A percentile compares a stretch with the other conserved stretches of the same genome.
Conservation (phyloP, 2,113 vertebrate species). For the Ancistrus triradiatus region DNA sequence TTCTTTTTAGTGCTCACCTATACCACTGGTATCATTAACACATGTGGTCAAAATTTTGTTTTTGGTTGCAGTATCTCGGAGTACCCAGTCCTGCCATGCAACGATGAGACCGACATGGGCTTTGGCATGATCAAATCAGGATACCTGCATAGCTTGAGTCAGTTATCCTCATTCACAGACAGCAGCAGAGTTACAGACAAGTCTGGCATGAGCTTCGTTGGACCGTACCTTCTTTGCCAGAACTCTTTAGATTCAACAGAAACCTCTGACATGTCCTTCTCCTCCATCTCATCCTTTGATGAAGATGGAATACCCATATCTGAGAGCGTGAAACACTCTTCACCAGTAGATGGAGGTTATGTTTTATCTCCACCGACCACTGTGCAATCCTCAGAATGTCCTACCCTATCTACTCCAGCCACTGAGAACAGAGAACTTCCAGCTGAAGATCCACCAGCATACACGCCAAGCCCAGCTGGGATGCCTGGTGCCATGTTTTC, state of each 20-base stretch:
- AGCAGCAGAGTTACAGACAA: conserved; percentile 14
- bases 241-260: conserved; percentile 10
- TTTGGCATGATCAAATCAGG: not conserved
- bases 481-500: conserved; percentile 11
- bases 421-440: not conserved
- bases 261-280: not conserved
- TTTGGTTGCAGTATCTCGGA: conserved; percentile 18
- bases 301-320: not conserved
- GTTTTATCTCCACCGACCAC: conserved; percentile 11
- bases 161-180: not conserved
- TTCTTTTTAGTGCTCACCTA: too few relatives aligned
- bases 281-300: not conserved
- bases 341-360: conserved; percentile 16
- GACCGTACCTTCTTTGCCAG: conserved; percentile 39
- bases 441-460: conserved; percentile 21
- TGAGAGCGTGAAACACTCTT: not conserved
- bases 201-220: conserved; percentile 35
- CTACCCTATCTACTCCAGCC: not conserved
- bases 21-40: not conserved
- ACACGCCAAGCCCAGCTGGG: conserved; percentile 9
- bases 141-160: not conserved
- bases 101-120: not conserved
- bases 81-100: not conserved
- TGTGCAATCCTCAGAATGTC: not conserved
- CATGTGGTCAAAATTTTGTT: not conserved